Evolutionary conservation across 2,888 invertebrate species (phyloP), one percentile per base, ranked within the genome.

Genomic region (Nezara viridula): DNA sequence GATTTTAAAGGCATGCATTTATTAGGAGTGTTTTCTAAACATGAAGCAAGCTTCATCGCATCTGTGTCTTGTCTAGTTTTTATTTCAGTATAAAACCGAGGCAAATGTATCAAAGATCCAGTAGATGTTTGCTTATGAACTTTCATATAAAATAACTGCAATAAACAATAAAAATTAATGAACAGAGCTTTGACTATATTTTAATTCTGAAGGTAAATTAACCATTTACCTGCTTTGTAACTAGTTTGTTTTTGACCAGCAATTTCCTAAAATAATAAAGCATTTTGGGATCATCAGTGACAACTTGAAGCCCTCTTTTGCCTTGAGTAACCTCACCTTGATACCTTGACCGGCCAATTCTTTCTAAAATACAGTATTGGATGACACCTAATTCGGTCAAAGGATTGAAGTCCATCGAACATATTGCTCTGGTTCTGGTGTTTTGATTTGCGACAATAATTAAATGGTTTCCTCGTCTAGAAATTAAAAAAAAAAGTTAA

Each of bases 331-430:
- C 93, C 93, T 96, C 96, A 0, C 97, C 96, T 91, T 94, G 94
- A 91, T 94, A 94, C 60, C 97, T 94, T 0, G 96, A 93, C 90
- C 96, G 94, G 2, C 96, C 97, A 55, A 97, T 95, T 91, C 95
- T 93, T 93, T 97, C 97, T 90, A 97, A 93, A 55, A 97, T 93
- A 91, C 96, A 95, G 92, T 96, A 97, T 90, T 95, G 95, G n/a
- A 94, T 92, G 10, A 93, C 91, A 4, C 94, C 92, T 90, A 94
- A 92, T 2, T 93, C 93, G 14, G 90, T 86, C 24, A 90, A 89
- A 16, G 91, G 92, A 90, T 92, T 91, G n/a, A 91, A 90, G 24
- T 92, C 91, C 21, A 91, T 90, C 19, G 94, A 94, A 86, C 95
- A 93, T 60, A 97, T 92, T 0, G 95, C 94, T 89, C 92, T 92